Percentiles rank a stretch among this genome's conserved stretches.
Evolutionary conservation across 2,113 vertebrate species (phyloP).

Genomic region (Stigmatopora argus): DNA sequence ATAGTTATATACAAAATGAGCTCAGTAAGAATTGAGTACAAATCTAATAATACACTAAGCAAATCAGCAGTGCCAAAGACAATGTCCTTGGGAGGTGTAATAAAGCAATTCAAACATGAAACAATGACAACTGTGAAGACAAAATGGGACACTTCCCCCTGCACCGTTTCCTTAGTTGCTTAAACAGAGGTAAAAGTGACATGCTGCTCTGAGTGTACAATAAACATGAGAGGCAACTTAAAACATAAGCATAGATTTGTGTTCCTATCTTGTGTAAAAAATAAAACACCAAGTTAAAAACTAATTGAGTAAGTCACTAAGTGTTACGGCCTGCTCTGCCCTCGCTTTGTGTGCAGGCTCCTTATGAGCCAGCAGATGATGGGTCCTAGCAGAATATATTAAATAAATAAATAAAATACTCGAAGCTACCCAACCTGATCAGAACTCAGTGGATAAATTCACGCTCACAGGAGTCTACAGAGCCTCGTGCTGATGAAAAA

Average conservation of each 20-base stretch:
- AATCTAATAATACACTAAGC: neutral
- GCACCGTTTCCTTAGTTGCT: constrained; percentile 23
- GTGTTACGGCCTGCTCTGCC: constrained; percentile 35
- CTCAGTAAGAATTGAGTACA: too few relatives aligned
- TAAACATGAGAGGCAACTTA: constrained; percentile 7
- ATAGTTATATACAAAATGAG: too few relatives aligned
- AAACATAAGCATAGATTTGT: constrained; percentile 1
- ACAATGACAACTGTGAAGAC: constrained; percentile 19
- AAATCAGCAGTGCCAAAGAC: neutral
- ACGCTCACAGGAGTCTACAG: constrained; percentile 17
- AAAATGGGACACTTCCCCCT: constrained; percentile 33
- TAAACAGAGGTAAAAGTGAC: constrained; percentile 39
- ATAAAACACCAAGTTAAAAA: constrained; percentile 40
- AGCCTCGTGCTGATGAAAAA: constrained; percentile 28
- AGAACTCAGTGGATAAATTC: constrained; percentile 39
- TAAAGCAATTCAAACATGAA: constrained; percentile 1
- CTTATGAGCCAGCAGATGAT: constrained; percentile 46
- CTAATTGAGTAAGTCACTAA: constrained; percentile 35
- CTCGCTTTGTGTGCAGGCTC: constrained; percentile 36
- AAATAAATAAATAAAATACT: neutral
- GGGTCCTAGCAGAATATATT: constrained; percentile 22
- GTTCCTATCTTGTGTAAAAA: constrained; percentile 26
- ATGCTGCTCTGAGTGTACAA: constrained; percentile 13
- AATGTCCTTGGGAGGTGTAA: neutral
- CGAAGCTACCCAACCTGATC: constrained; percentile 39